Evolutionary conservation across 2,113 vertebrate genomes (phyloP), one percentile per base, ranked within the genome.

Genomic region (Toxostoma redivivum): DNA sequence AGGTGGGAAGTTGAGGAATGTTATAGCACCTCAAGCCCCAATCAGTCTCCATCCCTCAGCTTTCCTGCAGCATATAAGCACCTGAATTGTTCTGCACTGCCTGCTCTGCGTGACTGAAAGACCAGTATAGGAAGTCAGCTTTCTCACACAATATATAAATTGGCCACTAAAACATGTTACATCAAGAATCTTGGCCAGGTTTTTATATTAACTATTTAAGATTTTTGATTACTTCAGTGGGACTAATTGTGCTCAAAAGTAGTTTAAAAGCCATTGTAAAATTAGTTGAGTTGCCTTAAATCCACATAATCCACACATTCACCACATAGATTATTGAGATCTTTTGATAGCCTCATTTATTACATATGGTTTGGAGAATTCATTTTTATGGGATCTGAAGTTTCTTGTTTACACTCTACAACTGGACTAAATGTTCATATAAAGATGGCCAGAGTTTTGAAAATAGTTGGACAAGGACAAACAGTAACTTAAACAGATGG

Each of bases 51-150:
- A 53, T 15, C 38, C 30, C n/a, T 61, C 45, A 64, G 53, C 15
- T 62, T 65, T 88, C 40, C n/a, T 79, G 57, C 48, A 53, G 27
- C 3, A 9, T 15, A 45, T 28, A 47, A 48, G 12, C 5, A 7
- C 10, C 56, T 21, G 25, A 61, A 47, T 12, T 48, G 31, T 11
- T 27, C 54, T 5, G 4, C 42, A 48, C 27, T 0, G 0, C 25
- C 35, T 40, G 21, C 44, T 53, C 35, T 40, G 22, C 38, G 12
- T 2, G 2, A 14, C 30, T 40, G 40, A 58, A 47, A 61, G 44
- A 76, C 27, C 3, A 6, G 14, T 28, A 12, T 28, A 10, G 24
- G 16, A 87, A 80, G 9, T 16, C 1, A 2, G 25, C 15, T 69
- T 81, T 73, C 66, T 70, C 62, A 54, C 16, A 44, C 9, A 38